phyloP scores from a whole-genome alignment of 2,797 vertebrate genomes.

The Iguana delicatissima region DNA sequence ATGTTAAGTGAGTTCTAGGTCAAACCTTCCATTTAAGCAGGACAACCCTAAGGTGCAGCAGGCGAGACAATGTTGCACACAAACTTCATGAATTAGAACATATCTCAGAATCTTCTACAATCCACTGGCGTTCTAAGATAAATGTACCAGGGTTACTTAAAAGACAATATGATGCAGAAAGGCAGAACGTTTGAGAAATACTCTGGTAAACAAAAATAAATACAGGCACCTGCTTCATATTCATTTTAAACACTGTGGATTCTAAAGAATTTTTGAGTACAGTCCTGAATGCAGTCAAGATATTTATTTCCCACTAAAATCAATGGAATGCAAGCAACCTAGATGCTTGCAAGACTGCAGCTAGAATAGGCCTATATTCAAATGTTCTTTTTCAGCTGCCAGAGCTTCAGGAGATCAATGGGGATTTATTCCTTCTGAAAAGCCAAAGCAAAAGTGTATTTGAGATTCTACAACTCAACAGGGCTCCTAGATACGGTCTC shows the following conservation, averaged over 20 bases:
- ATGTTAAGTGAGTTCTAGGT: neutral
- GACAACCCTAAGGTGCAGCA: neutral
- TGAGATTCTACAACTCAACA: neutral
- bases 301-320: neutral
- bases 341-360: neutral
- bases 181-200: neutral
- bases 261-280: slow-evolving; percentile 2
- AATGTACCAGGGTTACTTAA: neutral
- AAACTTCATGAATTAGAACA: neutral
- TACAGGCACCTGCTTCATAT: neutral
- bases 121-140: neutral
- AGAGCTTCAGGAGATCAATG: neutral
- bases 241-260: neutral
- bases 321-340: neutral
- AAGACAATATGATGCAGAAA: neutral
- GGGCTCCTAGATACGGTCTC: neutral
- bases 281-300: neutral
- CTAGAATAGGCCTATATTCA: neutral
- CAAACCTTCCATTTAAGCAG: neutral
- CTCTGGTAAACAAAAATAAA: neutral
- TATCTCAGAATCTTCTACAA: neutral
- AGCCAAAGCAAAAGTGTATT: neutral
- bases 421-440: slow-evolving; percentile 7
- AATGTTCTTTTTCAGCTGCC: slow-evolving; percentile 39
- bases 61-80: neutral